These are phyloP conservation scores for Camptogramma bilineatum DNA, from an alignment of 2,888 invertebrate species.

Conservation along the genomic window DNA sequence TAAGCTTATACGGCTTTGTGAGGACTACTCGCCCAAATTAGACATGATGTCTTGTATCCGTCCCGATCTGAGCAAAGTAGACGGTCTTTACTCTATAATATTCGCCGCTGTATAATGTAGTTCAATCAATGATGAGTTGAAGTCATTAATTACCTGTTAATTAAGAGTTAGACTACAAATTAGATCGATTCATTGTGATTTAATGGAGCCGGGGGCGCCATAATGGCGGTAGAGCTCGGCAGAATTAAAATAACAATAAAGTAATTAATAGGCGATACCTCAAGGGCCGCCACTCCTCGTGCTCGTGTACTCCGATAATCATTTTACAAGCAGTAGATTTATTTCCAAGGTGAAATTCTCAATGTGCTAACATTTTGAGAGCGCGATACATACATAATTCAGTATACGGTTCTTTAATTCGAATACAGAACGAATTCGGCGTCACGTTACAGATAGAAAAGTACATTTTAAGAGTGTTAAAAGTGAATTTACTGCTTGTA, in stretches of 20 bases:
- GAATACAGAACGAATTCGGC: not conserved
- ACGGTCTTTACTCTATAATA: not conserved
- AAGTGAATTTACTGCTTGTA: conserved; percentile 3
- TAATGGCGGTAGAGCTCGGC: conserved; percentile 13
- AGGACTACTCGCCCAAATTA: conserved; percentile 3
- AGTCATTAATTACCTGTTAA: conserved; percentile 9
- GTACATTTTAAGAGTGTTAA: not conserved
- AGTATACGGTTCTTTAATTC: not conserved
- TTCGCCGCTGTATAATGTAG: conserved; percentile 6
- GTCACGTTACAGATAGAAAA: not conserved
- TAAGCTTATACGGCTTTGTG: not conserved
- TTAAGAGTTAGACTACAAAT: conserved; percentile 9
- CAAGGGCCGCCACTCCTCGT: conserved; percentile 39
- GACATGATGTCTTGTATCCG: conserved; percentile 25
- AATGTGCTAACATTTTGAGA: too few relatives aligned
- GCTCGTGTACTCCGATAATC: not conserved
- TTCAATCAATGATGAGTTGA: conserved; percentile 5
- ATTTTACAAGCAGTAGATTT: not conserved
- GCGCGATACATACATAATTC: not conserved
- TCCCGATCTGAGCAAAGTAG: conserved; percentile 13
- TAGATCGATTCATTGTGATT: conserved; percentile 24
- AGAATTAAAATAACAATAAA: conserved; percentile 43
- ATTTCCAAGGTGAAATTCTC: not conserved
- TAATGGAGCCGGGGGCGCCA: conserved; percentile 18
- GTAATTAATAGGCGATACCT: conserved; percentile 36